Base-by-base conservation (phyloP, 1,140 invertebrate species). In the Diploscapter pachys region DNA sequence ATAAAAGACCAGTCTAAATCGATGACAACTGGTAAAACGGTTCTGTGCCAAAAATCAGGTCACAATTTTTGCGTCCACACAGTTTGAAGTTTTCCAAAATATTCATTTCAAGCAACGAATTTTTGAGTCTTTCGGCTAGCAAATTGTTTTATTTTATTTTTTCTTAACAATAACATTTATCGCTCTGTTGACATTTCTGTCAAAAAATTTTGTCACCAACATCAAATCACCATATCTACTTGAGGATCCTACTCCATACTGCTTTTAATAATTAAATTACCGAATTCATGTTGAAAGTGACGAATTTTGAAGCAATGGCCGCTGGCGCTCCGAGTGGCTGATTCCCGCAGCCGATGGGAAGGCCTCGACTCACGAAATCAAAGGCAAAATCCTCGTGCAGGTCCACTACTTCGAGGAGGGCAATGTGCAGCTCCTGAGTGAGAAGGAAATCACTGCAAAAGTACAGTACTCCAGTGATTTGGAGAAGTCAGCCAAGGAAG, bases 321-420 rank as follows among this genome's bases (percentile, higher is more conserved):
- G 95, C 84, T 99, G 96, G 96, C 90, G 96, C 77, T 96, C 95
- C 2, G 92, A 95, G 80, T 99, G 96, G 96, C 91, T 91, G 76
- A 88, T 96, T 53, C 92, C 90, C 73, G 91, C 97, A 82, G 91
- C 90, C 75, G 91, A 91, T 69, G 90, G 89, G 54, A 84, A 83
- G 52, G 56, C 79, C 5, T 71, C 76, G 11, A 52, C 82, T 88
- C 88, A n/a, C 88, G 89, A 65, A 87, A 83, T 78, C 89, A 90
- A n/a, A 81, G 88, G 86, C 63, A 86, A 84, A 57, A 66, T 96
- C 89, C 53, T 63, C 69, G 31, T 53, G 9, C 75, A 78, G 71
- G 95, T 91, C 55, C 97, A 99, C 88, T 99, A 99, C 87, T 99
- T 99, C 85, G 97, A 99, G 89, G 96, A 99, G 87, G 97, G 97